Conservation (phyloP, 2,888 invertebrate genomes). For the Nesidiocoris tenuis region DNA sequence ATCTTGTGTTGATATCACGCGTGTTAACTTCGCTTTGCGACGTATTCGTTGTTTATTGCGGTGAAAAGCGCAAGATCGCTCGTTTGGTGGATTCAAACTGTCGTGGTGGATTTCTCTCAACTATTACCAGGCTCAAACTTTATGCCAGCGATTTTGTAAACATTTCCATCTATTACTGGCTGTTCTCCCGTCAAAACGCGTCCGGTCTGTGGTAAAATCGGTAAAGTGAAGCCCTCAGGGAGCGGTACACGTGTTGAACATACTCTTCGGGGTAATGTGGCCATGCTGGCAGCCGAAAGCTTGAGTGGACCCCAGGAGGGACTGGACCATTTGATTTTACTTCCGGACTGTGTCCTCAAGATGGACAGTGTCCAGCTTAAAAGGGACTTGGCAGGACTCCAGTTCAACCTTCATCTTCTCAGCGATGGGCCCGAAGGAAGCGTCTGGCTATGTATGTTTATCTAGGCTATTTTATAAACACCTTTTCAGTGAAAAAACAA, state of each 20-base stretch:
- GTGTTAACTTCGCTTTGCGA: too few relatives aligned
- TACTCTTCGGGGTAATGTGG: slow-evolving; percentile 20
- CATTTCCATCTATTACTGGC: too few relatives aligned
- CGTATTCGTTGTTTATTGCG: too few relatives aligned
- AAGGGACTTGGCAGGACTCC: slow-evolving; percentile 60
- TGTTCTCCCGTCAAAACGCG: background rate
- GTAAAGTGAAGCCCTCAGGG: slow-evolving; percentile 14
- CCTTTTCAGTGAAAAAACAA: too few relatives aligned
- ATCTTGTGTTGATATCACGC: too few relatives aligned
- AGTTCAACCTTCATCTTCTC: slow-evolving; percentile 59
- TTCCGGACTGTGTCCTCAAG: slow-evolving; percentile 59
- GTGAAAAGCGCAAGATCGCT: too few relatives aligned
- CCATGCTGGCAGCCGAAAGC: slow-evolving; percentile 51
- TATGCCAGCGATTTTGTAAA: too few relatives aligned
- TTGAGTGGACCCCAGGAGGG: slow-evolving; percentile 56
- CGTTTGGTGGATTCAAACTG: too few relatives aligned
- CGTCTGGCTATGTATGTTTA: slow-evolving; percentile 62
- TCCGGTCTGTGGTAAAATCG: background rate
- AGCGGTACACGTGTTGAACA: slow-evolving; percentile 1
- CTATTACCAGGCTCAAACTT: too few relatives aligned
- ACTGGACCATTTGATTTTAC: slow-evolving; percentile 60
- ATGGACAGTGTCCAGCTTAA: slow-evolving; percentile 60
- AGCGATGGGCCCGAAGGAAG: slow-evolving; percentile 61
- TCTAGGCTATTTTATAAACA: too few relatives aligned
- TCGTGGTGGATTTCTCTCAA: too few relatives aligned